phyloP scores from a whole-genome alignment of 2,797 vertebrate species.

The Ctenopoma kingsleyae region DNA sequence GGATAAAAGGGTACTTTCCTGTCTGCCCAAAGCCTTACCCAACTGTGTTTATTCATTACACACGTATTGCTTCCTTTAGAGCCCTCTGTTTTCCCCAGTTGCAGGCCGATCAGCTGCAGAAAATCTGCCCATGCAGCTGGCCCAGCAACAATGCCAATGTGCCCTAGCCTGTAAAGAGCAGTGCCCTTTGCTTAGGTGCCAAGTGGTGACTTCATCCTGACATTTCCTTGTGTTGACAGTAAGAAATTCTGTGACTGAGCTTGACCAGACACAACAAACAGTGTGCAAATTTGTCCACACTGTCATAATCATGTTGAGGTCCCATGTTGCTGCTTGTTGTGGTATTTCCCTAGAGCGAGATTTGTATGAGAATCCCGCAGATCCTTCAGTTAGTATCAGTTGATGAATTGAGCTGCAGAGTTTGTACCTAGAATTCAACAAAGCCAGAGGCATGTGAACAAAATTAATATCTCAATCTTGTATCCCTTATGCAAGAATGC shows the following conservation, averaged over 20 bases:
- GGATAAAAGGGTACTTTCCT: constrained; percentile 22
- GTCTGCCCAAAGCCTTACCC: constrained; percentile 3
- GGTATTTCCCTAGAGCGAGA: constrained; percentile 2
- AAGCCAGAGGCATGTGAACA: not conserved
- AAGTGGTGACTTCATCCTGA: constrained; percentile 73
- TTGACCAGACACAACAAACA: constrained; percentile 56
- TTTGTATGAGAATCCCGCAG: constrained; percentile 4
- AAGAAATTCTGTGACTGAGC: constrained; percentile 46
- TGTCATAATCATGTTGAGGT: constrained; percentile 4
- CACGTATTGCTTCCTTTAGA: constrained; percentile 15
- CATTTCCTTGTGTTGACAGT: constrained; percentile 72
- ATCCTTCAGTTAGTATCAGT: constrained; percentile 2
- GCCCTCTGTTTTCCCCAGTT: not conserved
- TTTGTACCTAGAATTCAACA: not conserved
- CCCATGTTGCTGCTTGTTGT: constrained; percentile 5
- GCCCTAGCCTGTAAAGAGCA: constrained; percentile 49
- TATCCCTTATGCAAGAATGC: not conserved
- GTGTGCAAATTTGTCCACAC: constrained; percentile 31
- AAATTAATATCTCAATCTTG: not conserved
- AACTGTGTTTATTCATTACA: constrained; percentile 16
- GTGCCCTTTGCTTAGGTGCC: constrained; percentile 39
- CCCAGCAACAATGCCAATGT: constrained; percentile 35
- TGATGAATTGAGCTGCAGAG: constrained; percentile 6
- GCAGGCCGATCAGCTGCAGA: constrained; percentile 19
- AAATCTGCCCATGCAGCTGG: constrained; percentile 25